phyloP scores from a whole-genome alignment of 2,113 vertebrate genomes.

The Spizaetus ornatus region DNA sequence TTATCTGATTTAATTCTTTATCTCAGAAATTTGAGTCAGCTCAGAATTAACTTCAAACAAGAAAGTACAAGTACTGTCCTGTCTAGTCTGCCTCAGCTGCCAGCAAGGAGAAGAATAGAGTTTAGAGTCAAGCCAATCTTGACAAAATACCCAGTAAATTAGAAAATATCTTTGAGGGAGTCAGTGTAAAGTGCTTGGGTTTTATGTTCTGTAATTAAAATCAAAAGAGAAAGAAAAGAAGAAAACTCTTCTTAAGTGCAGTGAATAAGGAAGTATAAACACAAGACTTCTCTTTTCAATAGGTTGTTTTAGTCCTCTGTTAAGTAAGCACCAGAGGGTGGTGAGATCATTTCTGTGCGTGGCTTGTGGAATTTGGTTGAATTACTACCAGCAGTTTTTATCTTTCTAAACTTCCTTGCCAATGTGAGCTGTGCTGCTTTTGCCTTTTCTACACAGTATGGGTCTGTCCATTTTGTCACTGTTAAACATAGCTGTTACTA shows the following conservation, averaged over 20 bases:
- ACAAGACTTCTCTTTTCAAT: neutral
- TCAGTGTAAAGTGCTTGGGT: neutral
- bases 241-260: neutral
- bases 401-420: neutral
- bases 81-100: neutral
- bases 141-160: neutral
- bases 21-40: neutral
- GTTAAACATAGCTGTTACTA: neutral
- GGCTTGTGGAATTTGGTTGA: neutral
- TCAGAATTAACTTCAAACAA: neutral
- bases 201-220: neutral
- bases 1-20: slow-evolving; percentile 13
- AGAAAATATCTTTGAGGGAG: neutral
- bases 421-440: neutral
- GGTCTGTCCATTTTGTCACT: neutral
- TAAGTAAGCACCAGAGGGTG: neutral
- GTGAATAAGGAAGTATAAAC: neutral
- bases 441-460: neutral
- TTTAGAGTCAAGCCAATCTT: neutral
- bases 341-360: neutral
- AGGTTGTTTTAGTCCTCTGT: neutral
- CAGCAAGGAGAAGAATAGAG: neutral
- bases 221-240: neutral
- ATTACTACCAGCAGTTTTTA: neutral
- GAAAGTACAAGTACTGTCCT: neutral